A percentile compares a stretch with the other conserved stretches of the same genome.
These are phyloP conservation scores for Linurgus olivaceus DNA, from an alignment of 2,797 vertebrate genomes.

Conservation along the genomic window DNA sequence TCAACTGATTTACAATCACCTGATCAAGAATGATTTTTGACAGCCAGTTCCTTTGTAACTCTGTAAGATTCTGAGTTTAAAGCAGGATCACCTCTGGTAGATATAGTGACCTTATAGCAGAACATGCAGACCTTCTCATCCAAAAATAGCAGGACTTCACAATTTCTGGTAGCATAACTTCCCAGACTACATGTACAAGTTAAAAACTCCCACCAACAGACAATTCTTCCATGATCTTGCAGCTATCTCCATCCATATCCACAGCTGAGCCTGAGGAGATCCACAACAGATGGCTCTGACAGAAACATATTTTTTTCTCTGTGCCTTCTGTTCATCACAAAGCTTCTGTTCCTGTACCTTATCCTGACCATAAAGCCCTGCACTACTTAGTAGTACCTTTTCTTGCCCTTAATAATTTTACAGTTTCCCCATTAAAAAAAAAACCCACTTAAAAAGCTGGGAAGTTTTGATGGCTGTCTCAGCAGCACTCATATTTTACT, in stretches of 20 bases:
- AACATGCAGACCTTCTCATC: background rate
- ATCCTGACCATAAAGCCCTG: slow-evolving; percentile 19
- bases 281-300: slow-evolving; percentile 56
- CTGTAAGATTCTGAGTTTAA: background rate
- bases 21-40: background rate
- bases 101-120: background rate
- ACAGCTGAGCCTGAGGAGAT: slow-evolving; percentile 47
- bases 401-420: background rate
- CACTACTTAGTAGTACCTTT: background rate
- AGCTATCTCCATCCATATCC: background rate
- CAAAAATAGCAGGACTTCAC: background rate
- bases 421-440: background rate
- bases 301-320: slow-evolving; percentile 62
- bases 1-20: background rate
- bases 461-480: background rate
- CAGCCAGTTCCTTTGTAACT: background rate
- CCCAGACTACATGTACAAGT: background rate
- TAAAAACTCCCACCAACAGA: background rate
- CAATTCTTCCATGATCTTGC: background rate
- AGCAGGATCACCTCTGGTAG: background rate
- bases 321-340: slow-evolving; percentile 52
- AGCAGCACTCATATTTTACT: background rate
- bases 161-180: background rate
- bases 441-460: background rate
- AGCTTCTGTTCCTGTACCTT: slow-evolving; percentile 42